A percentile compares a stretch with the other conserved stretches of the same genome.
These are phyloP conservation scores for Oncopeltus fasciatus DNA, from an alignment of 1,140 invertebrate species.

Conservation along the genomic window DNA sequence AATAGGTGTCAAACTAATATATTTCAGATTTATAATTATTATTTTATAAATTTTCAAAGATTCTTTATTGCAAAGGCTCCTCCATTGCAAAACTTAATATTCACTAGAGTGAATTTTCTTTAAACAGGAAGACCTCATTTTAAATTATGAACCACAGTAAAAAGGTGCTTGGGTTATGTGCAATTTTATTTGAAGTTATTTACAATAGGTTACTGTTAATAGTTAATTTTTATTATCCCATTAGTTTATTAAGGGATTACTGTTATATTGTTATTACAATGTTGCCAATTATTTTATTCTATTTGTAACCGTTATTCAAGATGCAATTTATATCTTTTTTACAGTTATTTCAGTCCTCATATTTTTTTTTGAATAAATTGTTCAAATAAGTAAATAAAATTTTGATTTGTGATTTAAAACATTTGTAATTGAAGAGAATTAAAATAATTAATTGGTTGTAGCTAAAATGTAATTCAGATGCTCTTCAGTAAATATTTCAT, in stretches of 20 bases:
- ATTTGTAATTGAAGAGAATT: neutral
- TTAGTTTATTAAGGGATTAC: neutral
- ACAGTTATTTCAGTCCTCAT: no score
- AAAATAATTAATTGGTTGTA: neutral
- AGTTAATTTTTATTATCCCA: constrained; percentile 1
- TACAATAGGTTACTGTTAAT: neutral
- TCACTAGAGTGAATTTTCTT: no score
- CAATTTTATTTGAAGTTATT: neutral
- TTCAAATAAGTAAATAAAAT: neutral
- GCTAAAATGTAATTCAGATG: neutral
- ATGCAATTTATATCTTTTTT: no score
- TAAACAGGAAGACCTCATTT: no score
- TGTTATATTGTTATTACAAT: neutral
- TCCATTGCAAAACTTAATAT: no score
- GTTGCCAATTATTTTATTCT: constrained; percentile 6
- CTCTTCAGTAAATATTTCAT: neutral
- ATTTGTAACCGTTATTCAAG: neutral
- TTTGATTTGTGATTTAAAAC: neutral
- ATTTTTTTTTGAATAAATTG: neutral
- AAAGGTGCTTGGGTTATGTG: constrained; percentile 3
- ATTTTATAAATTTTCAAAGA: no score
- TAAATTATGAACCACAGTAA: neutral
- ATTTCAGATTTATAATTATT: no score
- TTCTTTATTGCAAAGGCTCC: no score
- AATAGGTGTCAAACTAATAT: no score